Percentiles rank a stretch among this genome's conserved stretches.
phyloP scores from a whole-genome alignment of 2,113 vertebrate species.

The Albula goreensis region DNA sequence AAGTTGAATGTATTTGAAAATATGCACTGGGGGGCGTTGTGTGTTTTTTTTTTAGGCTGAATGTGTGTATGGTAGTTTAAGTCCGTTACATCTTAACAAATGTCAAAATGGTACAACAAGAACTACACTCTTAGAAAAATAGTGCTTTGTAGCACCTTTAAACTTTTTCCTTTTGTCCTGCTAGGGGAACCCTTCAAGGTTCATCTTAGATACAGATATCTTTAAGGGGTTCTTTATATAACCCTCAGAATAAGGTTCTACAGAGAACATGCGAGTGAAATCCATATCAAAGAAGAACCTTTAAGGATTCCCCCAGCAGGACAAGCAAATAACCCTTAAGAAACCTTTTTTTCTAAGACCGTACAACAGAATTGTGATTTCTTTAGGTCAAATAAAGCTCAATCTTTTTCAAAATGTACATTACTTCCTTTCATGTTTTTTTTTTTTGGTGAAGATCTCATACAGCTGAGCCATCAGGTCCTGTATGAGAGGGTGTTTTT shows the following conservation, averaged over 20 bases:
- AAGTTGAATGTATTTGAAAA: neutral
- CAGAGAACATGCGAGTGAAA: too few relatives aligned
- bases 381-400: neutral
- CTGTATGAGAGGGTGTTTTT: conserved; percentile 22
- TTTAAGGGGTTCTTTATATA: too few relatives aligned
- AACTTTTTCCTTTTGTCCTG: too few relatives aligned
- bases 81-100: neutral
- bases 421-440: neutral
- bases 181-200: too few relatives aligned
- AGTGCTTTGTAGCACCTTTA: too few relatives aligned
- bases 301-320: too few relatives aligned
- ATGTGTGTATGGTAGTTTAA: neutral
- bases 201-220: too few relatives aligned
- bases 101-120: neutral
- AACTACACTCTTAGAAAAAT: too few relatives aligned
- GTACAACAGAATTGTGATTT: neutral
- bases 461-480: conserved; percentile 11
- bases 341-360: too few relatives aligned
- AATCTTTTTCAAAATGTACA: neutral
- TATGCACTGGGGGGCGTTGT: neutral
- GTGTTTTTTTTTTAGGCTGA: neutral
- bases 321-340: too few relatives aligned
- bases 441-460: neutral
- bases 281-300: too few relatives aligned
- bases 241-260: too few relatives aligned